phyloP scores from a whole-genome alignment of 2,888 invertebrate species.

The Platypus cylindrus region DNA sequence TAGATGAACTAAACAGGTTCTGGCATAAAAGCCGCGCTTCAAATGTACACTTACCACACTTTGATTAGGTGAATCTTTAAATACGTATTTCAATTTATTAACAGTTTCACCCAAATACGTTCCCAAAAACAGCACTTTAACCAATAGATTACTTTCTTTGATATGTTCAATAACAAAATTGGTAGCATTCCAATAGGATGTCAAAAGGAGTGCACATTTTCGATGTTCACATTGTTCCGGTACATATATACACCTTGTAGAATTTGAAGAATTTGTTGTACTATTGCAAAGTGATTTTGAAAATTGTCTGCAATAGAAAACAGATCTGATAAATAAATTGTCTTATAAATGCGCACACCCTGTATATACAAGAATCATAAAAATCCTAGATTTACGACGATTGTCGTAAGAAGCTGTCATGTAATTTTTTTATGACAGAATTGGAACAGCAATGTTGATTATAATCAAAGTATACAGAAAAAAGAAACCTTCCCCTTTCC shows the following conservation, averaged over 20 bases:
- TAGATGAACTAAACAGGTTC: not conserved
- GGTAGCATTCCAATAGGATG: constrained; percentile 39
- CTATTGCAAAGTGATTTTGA: no score
- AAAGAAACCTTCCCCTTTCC: no score
- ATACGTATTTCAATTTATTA: constrained; percentile 29
- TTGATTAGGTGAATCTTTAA: constrained; percentile 16
- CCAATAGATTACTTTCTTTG: constrained; percentile 42
- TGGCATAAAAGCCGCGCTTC: not conserved
- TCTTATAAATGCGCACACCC: no score
- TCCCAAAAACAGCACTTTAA: constrained; percentile 61
- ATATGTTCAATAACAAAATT: constrained; percentile 48
- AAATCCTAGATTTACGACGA: no score
- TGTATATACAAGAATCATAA: no score
- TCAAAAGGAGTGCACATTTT: constrained; percentile 38
- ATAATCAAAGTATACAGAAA: no score
- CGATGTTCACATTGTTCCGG: constrained; percentile 40
- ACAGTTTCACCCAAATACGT: constrained; percentile 38
- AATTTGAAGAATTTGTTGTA: no score
- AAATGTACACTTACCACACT: constrained; percentile 12
- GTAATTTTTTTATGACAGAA: no score
- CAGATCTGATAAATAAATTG: no score
- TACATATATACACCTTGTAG: constrained; percentile 44
- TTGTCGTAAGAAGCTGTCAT: no score
- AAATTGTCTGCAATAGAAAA: no score
- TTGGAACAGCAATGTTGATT: no score